Percentiles rank a stretch among this genome's conserved stretches.
Evolutionary conservation across 2,888 invertebrate species (phyloP).

Genomic region (Iphiclides podalirius): DNA sequence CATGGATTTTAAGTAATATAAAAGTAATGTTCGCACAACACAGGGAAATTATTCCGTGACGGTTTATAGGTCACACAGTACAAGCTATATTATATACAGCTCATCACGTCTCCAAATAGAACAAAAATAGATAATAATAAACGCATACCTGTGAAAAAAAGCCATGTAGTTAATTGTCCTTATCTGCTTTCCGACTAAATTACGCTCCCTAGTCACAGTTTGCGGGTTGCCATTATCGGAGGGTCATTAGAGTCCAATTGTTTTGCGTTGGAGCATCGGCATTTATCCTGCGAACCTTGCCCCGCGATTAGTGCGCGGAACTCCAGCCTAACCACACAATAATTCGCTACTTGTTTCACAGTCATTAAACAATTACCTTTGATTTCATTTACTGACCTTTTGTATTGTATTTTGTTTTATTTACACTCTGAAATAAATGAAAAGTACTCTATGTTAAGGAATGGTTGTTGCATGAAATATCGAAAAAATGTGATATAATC

Average conservation of each 20-base stretch:
- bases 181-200: slow-evolving; percentile 22
- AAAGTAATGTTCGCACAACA: no score
- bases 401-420: no score
- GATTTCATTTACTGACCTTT: no score
- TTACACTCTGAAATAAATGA: no score
- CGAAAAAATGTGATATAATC: no score
- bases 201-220: slow-evolving; percentile 28
- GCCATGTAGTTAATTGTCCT: slow-evolving; percentile 16
- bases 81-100: no score
- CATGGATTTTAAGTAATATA: no score
- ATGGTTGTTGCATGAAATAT: no score
- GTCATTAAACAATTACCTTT: slow-evolving; percentile 46
- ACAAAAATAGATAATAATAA: neutral
- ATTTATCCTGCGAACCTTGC: slow-evolving; percentile 42
- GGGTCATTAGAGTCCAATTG: slow-evolving; percentile 66
- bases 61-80: no score
- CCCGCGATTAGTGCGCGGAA: slow-evolving; percentile 36
- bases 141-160: slow-evolving; percentile 7
- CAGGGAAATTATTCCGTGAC: no score
- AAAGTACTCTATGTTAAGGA: no score
- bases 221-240: slow-evolving; percentile 30
- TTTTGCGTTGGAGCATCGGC: slow-evolving; percentile 47
- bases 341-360: slow-evolving; percentile 68
- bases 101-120: no score
- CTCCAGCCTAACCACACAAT: slow-evolving; percentile 60